phyloP scores from a whole-genome alignment of 2,113 vertebrate species.

The Ivindomyrus marchei region DNA sequence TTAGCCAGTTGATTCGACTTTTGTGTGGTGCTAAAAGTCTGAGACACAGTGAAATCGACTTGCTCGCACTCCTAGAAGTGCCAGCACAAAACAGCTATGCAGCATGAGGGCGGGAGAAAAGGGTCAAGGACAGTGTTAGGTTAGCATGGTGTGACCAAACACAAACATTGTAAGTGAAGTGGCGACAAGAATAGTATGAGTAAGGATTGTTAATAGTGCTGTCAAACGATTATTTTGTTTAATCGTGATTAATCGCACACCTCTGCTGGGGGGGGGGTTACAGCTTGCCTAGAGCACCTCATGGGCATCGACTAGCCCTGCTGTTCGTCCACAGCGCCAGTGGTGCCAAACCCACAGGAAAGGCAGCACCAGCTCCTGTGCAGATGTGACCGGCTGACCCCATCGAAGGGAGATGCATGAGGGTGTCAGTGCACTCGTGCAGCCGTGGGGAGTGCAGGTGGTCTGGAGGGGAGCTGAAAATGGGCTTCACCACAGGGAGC shows the following conservation, averaged over 20 bases:
- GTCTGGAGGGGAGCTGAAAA: not conserved
- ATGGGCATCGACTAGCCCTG: not conserved
- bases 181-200: not conserved
- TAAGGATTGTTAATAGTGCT: not conserved
- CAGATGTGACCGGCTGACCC: slow-evolving; percentile 34
- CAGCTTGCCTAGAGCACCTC: not conserved
- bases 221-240: not conserved
- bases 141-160: not conserved
- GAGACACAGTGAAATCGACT: not conserved
- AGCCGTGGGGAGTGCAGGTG: slow-evolving; percentile 17
- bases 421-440: not conserved
- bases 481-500: not conserved
- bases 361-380: not conserved
- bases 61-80: not conserved
- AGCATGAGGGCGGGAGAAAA: not conserved
- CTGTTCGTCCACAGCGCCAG: not conserved
- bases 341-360: not conserved
- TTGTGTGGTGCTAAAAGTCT: not conserved
- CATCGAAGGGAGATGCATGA: not conserved
- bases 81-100: not conserved
- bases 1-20: not conserved
- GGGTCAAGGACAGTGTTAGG: not conserved
- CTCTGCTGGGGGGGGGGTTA: not conserved
- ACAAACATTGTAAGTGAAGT: not conserved
- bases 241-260: not conserved